These are phyloP conservation scores for Daktulosphaira vitifoliae DNA, from an alignment of 1,140 invertebrate genomes.

Conservation along the genomic window DNA sequence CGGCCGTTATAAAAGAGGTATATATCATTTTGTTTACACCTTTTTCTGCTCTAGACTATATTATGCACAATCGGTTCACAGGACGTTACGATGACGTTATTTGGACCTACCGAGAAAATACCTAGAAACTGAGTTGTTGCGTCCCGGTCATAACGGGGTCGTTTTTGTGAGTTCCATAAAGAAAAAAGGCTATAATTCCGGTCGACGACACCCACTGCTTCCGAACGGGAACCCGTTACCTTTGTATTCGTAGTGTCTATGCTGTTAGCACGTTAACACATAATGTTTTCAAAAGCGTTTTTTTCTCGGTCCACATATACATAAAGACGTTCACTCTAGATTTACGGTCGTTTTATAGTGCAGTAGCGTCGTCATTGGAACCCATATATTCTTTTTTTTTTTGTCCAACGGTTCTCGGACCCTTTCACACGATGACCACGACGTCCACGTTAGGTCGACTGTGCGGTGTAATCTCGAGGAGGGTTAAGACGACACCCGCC, in stretches of 20 bases:
- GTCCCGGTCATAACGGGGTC: too few relatives aligned
- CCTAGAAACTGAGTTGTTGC: too few relatives aligned
- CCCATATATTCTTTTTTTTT: conserved; percentile 1
- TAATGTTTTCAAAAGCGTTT: too few relatives aligned
- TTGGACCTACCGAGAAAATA: too few relatives aligned
- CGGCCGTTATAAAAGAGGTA: too few relatives aligned
- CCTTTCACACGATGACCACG: conserved; percentile 19
- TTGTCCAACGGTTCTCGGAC: neutral
- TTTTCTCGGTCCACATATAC: too few relatives aligned
- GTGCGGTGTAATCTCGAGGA: conserved; percentile 9
- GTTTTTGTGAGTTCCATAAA: too few relatives aligned
- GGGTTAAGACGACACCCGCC: conserved; percentile 12
- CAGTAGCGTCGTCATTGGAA: too few relatives aligned
- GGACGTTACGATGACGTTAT: too few relatives aligned
- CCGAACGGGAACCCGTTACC: conserved; percentile 27
- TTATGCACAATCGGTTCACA: too few relatives aligned
- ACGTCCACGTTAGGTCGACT: neutral
- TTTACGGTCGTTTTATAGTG: neutral
- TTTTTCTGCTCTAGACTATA: too few relatives aligned
- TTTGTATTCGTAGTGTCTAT: neutral
- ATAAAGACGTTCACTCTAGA: neutral
- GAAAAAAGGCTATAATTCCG: conserved; percentile 5
- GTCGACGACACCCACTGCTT: conserved; percentile 27
- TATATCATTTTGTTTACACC: too few relatives aligned
- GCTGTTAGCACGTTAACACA: neutral